Evolutionary conservation across 2,113 vertebrate species (phyloP), one percentile per base, ranked within the genome.

Genomic region (Rhynchomys soricoides): DNA sequence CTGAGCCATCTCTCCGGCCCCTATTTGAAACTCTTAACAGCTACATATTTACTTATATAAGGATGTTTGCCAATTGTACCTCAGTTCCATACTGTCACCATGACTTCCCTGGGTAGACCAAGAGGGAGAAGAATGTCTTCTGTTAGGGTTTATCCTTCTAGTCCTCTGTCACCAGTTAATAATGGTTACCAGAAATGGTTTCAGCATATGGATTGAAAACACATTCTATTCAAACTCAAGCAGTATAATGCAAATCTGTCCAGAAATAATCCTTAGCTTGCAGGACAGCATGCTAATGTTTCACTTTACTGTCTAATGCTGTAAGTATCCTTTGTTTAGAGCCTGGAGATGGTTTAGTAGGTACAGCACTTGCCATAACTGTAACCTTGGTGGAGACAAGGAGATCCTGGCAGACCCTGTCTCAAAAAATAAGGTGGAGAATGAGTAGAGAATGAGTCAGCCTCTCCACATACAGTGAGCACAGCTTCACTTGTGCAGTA

Each of bases 221-320:
- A 66, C 66, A 40, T 64, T 40, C 75, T 89, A 4, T 68, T 79
- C 64, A 59, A 1, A 66, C 92, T 85, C 34, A 52, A 88, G 79
- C 24, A 68, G 26, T 74, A 7, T 73, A 75, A 45, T 83, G 22
- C 64, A 81, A n/a, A 50, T 68, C 73, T 37, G 16, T 78, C 52
- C 17, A 19, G 91, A 95, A 93, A 62, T 55, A 90, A 83, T 43
- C 29, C 37, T 86, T 68, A 86, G 34, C 66, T 95, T 95, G 43
- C 8, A 83, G 74, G 91, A 11, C 4, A 71, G 6, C n/a, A 5
- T 77, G 50, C 24, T 88, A 50, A 57, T 83, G n/a, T 74, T 0
- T 57, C n/a, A 59, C 62, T 21, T 40, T 71, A 70, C 1, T 2
- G 10, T 94, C 59, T 79, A n/a, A 50, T 17, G 12, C 50, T 71